A percentile compares a stretch with the other conserved stretches of the same genome.
phyloP scores from a whole-genome alignment of 2,888 invertebrate species.

The Hylaea fasciaria region DNA sequence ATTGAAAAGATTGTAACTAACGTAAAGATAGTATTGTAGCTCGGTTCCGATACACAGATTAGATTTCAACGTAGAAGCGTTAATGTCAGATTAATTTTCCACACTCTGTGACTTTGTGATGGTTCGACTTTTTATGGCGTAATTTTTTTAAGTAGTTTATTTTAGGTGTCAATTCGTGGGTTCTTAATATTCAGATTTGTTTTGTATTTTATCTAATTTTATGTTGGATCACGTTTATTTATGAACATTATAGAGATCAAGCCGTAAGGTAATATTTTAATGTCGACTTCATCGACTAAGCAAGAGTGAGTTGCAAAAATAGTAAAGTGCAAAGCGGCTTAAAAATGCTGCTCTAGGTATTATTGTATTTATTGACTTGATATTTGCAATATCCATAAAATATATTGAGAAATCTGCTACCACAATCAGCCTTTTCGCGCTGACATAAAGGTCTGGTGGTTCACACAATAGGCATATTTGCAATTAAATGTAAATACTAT shows the following conservation, averaged over 20 bases:
- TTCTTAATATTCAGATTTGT: conserved; percentile 1
- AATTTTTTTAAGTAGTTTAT: conserved; percentile 52
- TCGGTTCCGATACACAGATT: conserved; percentile 49
- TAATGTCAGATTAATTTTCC: conserved; percentile 50
- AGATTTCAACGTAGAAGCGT: conserved; percentile 50
- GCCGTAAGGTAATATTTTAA: too few relatives aligned
- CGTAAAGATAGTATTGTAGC: conserved; percentile 47
- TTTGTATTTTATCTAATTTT: conserved; percentile 5
- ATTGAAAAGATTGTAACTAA: conserved; percentile 52
- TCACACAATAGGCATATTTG: conserved; percentile 52
- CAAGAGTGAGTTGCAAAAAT: too few relatives aligned
- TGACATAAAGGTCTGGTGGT: conserved; percentile 32
- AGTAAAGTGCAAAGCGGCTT: too few relatives aligned
- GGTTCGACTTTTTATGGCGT: conserved; percentile 49
- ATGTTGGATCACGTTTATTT: neutral
- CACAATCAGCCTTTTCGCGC: conserved; percentile 32
- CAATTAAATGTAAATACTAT: conserved; percentile 59
- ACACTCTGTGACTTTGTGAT: conserved; percentile 47
- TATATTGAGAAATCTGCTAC: conserved; percentile 30
- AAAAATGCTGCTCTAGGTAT: conserved; percentile 27
- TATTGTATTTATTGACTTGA: conserved; percentile 18
- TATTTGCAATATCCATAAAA: conserved; percentile 27
- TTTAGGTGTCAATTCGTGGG: conserved; percentile 25
- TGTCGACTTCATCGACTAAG: too few relatives aligned
- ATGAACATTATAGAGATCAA: neutral